These are phyloP conservation scores for Lithophane leautieri DNA, from an alignment of 2,888 invertebrate genomes.

Conservation along the genomic window DNA sequence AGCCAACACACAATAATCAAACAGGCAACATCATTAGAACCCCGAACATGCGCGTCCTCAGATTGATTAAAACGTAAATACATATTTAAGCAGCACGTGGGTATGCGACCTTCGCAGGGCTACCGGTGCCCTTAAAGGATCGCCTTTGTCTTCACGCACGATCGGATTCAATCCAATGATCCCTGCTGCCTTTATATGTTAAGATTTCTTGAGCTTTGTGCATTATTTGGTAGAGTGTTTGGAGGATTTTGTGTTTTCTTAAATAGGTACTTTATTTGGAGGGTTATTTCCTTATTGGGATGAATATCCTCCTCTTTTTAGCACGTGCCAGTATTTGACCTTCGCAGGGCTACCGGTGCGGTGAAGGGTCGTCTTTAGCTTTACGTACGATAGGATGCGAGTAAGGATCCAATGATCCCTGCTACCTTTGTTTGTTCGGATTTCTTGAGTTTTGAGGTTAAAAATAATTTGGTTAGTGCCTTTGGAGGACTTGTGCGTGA, in stretches of 20 bases:
- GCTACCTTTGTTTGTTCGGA: too few species aligned
- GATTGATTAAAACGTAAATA: slow-evolving; percentile 68
- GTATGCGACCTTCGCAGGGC: slow-evolving; percentile 78
- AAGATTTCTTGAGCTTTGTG: slow-evolving; percentile 48
- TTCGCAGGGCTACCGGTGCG: slow-evolving; percentile 62
- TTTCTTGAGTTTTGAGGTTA: too few species aligned
- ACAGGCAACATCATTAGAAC: slow-evolving; percentile 65
- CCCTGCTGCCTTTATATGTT: slow-evolving; percentile 49
- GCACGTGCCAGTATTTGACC: slow-evolving; percentile 64
- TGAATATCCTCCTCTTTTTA: neutral
- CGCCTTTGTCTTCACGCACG: slow-evolving; percentile 71
- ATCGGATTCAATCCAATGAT: slow-evolving; percentile 40
- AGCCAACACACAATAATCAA: slow-evolving; percentile 61
- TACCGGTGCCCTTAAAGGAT: slow-evolving; percentile 70
- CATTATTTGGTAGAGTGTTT: neutral
- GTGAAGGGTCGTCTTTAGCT: slow-evolving; percentile 65
- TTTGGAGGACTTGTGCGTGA: too few species aligned
- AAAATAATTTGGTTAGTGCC: too few species aligned
- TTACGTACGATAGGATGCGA: slow-evolving; percentile 57
- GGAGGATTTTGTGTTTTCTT: neutral
- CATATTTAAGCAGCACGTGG: slow-evolving; percentile 65
- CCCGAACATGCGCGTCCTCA: slow-evolving; percentile 57
- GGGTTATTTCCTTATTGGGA: neutral
- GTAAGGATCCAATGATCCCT: too few species aligned
- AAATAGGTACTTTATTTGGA: neutral